Percentiles rank a stretch among this genome's conserved stretches.
Evolutionary conservation across 2,888 invertebrate species (phyloP).

Genomic region (Dione vanillae): DNA sequence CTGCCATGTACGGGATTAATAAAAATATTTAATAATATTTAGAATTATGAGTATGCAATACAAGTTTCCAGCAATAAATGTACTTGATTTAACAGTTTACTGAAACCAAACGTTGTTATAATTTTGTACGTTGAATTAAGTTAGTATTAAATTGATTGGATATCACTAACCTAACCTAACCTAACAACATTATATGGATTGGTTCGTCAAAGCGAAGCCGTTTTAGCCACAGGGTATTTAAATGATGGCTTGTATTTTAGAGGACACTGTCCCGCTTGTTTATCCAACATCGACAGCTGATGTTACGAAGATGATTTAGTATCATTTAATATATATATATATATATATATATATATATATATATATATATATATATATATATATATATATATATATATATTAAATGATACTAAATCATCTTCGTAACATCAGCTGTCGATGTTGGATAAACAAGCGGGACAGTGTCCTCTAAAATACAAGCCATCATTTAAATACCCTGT

Average conservation of each 20-base stretch:
- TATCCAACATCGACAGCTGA: conserved; percentile 2
- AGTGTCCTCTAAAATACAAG: conserved; percentile 12
- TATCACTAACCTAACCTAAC: no score
- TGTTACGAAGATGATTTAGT: background rate
- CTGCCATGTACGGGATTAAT: no score
- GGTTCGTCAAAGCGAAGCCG: conserved; percentile 1
- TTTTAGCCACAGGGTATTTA: background rate
- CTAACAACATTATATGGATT: background rate
- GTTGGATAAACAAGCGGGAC: conserved; percentile 8
- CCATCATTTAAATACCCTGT: background rate
- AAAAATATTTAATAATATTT: no score
- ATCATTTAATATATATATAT: background rate
- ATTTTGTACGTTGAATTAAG: background rate
- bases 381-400: no score
- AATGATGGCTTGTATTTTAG: conserved; percentile 14
- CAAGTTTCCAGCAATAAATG: no score
- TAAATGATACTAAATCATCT: background rate
- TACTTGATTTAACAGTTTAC: no score
- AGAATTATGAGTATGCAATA: no score
- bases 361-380: no score
- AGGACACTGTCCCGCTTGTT: conserved; percentile 5
- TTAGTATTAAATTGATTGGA: background rate
- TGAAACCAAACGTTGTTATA: no score
- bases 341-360: no score
- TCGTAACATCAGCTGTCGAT: background rate